Evolutionary conservation across 1,140 invertebrate genomes (phyloP).

Genomic region (Octopus sinensis): DNA sequence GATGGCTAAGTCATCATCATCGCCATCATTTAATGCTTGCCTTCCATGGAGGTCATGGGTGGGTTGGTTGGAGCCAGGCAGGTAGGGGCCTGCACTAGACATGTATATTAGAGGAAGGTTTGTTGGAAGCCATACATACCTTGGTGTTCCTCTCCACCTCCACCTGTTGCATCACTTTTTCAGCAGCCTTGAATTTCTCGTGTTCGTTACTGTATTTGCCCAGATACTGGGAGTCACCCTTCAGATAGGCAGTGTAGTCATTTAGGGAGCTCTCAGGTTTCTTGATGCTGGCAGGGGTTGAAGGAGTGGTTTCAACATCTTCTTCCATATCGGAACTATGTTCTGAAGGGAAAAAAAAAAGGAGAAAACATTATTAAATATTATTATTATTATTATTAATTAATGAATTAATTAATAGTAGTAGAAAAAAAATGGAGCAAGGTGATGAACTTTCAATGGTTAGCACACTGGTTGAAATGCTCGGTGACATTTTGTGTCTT

Average conservation of each 20-base stretch:
- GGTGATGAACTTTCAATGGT: no score
- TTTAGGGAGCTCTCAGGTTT: slow-evolving; percentile 14
- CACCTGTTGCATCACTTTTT: slow-evolving; percentile 38
- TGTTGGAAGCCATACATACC: slow-evolving; percentile 27
- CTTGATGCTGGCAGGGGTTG: neutral
- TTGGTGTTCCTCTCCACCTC: slow-evolving; percentile 46
- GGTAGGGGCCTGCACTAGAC: no score
- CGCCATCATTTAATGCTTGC: no score
- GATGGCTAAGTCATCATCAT: no score
- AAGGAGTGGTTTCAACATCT: neutral
- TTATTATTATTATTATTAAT: neutral
- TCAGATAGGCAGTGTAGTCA: slow-evolving; percentile 36
- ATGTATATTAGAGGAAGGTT: no score
- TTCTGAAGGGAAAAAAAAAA: neutral
- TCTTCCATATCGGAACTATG: no score
- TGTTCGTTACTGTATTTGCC: slow-evolving; percentile 43
- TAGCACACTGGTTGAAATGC: no score
- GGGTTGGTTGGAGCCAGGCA: no score
- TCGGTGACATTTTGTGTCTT: no score
- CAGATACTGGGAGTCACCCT: slow-evolving; percentile 31
- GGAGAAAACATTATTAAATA: neutral
- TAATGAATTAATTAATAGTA: no score
- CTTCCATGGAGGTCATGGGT: no score
- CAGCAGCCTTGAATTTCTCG: slow-evolving; percentile 41
- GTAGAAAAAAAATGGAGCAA: no score